phyloP scores from a whole-genome alignment of 2,113 vertebrate genomes.

The Pygathrix nemaeus region DNA sequence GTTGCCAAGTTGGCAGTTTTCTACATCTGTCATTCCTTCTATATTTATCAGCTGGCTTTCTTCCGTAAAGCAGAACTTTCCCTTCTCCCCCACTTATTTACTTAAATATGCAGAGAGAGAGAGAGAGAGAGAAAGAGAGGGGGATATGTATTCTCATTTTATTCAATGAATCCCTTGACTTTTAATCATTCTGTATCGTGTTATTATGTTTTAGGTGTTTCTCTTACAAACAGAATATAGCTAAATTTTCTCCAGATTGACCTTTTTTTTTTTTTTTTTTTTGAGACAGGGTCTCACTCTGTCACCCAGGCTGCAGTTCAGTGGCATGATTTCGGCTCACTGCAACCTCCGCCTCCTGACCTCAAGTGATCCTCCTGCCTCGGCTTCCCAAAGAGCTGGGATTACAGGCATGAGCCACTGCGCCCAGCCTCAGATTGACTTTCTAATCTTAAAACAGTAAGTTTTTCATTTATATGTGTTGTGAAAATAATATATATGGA shows the following conservation, averaged over 20 bases:
- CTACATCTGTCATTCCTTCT: not conserved
- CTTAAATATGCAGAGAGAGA: not conserved
- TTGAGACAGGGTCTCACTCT: no score
- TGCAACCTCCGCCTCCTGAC: no score
- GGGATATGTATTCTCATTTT: not conserved
- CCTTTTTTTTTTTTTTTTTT: not conserved
- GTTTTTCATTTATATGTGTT: slow-evolving; percentile 6
- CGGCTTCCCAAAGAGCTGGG: no score
- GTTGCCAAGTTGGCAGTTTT: not conserved
- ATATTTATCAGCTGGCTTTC: not conserved
- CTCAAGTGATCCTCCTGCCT: no score
- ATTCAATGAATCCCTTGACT: not conserved
- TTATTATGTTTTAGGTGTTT: not conserved
- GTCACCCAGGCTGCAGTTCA: no score
- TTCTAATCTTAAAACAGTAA: not conserved
- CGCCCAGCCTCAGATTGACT: not conserved
- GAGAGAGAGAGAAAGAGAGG: not conserved
- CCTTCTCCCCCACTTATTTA: not conserved
- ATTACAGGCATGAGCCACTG: no score
- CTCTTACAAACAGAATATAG: not conserved
- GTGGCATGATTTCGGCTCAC: no score
- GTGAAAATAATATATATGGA: not conserved
- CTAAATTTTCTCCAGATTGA: not conserved
- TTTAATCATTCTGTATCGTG: not conserved
- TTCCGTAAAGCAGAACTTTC: not conserved